Evolutionary conservation across 1,140 invertebrate species (phyloP).

Genomic region (Chironomus tepperi): DNA sequence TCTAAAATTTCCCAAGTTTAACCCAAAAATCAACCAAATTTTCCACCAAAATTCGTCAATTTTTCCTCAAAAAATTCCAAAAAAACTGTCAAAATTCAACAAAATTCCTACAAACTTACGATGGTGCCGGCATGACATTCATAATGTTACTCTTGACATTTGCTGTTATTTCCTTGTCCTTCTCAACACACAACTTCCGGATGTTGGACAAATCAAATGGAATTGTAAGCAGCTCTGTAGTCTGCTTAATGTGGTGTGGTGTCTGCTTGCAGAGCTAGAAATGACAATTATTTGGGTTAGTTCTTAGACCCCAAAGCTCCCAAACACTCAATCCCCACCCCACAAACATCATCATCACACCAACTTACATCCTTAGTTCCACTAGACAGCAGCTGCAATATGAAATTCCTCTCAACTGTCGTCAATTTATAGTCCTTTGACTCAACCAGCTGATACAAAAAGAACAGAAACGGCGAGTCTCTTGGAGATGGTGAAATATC

Average conservation of each 20-base stretch:
- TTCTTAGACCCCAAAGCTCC: too few species aligned
- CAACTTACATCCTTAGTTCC: conserved; percentile 47
- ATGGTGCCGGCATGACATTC: neutral
- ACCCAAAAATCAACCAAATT: too few species aligned
- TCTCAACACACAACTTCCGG: neutral
- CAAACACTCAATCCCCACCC: too few species aligned
- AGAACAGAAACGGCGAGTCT: conserved; percentile 14
- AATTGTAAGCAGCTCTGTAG: conserved; percentile 28
- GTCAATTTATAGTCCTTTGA: conserved; percentile 42
- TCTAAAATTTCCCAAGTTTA: too few species aligned
- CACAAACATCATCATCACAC: too few species aligned
- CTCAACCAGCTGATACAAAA: conserved; percentile 24
- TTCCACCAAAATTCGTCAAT: too few species aligned
- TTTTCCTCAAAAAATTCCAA: too few species aligned
- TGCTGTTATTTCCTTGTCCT: neutral
- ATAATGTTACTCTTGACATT: neutral
- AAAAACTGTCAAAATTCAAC: too few species aligned
- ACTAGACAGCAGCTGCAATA: conserved; percentile 51
- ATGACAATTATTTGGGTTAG: too few species aligned
- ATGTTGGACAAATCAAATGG: conserved; percentile 26
- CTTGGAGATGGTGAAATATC: neutral
- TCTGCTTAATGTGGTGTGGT: neutral
- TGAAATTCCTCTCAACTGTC: conserved; percentile 48
- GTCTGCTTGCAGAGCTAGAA: neutral
- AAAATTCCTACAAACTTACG: too few species aligned